Evolutionary conservation across 2,113 vertebrate genomes (phyloP).

Genomic region (Orycteropus afer): DNA sequence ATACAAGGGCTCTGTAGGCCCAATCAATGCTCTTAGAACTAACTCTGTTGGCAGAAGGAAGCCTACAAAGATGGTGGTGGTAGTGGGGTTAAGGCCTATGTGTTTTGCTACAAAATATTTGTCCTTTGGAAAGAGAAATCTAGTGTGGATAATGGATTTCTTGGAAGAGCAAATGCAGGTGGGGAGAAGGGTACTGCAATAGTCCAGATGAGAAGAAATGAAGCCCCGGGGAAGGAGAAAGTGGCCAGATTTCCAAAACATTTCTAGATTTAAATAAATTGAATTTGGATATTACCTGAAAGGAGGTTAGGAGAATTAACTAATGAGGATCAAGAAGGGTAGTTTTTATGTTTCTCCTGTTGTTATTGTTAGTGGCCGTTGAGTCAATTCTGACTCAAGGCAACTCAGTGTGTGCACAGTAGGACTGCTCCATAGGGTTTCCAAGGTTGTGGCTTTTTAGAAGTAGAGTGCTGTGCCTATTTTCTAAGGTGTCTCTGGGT

Average conservation of each 20-base stretch:
- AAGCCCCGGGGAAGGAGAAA: neutral
- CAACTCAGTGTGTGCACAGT: neutral
- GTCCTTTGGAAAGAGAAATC: constrained; percentile 20
- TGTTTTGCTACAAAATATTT: neutral
- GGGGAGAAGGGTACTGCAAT: neutral
- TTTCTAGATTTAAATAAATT: neutral
- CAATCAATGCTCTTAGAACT: neutral
- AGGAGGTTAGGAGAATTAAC: neutral
- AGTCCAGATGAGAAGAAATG: neutral
- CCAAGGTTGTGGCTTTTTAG: neutral
- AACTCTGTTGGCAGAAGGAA: neutral
- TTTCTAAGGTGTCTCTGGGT: neutral
- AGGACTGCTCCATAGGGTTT: neutral
- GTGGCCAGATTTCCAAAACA: neutral
- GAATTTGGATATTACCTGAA: neutral
- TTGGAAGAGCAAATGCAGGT: neutral
- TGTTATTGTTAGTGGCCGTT: neutral
- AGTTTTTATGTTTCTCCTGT: neutral
- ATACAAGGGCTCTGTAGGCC: neutral
- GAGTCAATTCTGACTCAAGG: neutral
- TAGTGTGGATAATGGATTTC: neutral
- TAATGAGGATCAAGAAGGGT: neutral
- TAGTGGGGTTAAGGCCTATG: neutral
- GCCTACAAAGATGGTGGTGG: neutral
- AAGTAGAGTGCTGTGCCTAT: neutral